Conservation (phyloP, 1,140 invertebrate genomes). For the Grapholita molesta region DNA sequence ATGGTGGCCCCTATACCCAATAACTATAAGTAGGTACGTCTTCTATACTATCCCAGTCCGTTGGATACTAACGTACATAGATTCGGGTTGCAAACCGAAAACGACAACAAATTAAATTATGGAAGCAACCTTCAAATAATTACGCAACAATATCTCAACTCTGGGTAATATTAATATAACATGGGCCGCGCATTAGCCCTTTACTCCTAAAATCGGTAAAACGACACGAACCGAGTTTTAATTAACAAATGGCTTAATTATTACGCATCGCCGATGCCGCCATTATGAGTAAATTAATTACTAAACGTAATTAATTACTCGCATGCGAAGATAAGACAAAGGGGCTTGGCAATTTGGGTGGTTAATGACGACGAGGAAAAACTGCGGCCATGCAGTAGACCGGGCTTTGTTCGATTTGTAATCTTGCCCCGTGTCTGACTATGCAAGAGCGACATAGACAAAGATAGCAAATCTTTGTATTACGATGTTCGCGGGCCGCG, state of each 20-base stretch:
- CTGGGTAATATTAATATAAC: background rate
- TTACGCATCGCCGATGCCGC: conserved; percentile 19
- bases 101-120: too few species aligned
- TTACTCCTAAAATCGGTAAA: background rate
- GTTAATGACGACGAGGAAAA: conserved; percentile 2
- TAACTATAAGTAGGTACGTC: too few species aligned
- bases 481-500: too few species aligned
- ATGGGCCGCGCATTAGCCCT: background rate
- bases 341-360: background rate
- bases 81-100: too few species aligned
- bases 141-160: background rate
- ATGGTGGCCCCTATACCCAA: too few species aligned
- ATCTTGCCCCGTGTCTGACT: too few species aligned
- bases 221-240: conserved; percentile 9
- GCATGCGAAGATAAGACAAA: conserved; percentile 20
- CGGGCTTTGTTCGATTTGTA: too few species aligned
- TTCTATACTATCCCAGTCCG: too few species aligned
- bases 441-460: too few species aligned
- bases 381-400: background rate
- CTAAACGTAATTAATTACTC: conserved; percentile 21
- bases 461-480: too few species aligned
- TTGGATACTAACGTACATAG: too few species aligned
- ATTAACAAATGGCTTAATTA: conserved; percentile 23
- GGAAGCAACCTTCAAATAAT: background rate
- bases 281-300: conserved; percentile 24